These are phyloP conservation scores for Coenobita brevimanus DNA, from an alignment of 1,140 invertebrate species.

Conservation along the genomic window DNA sequence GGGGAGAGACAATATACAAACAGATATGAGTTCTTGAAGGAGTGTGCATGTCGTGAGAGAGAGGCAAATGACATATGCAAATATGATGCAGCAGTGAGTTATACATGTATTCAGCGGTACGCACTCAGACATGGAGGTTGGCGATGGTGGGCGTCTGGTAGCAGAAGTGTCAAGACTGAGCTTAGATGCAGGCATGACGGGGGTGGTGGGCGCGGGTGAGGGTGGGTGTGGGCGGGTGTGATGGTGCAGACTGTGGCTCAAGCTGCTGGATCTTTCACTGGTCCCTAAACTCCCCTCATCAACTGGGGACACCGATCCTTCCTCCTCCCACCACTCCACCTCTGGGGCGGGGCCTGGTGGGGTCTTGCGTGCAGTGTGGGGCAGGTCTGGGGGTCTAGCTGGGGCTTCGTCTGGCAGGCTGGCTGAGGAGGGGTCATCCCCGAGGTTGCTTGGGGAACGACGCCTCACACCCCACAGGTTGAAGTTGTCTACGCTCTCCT, in stretches of 20 bases:
- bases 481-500: slow-evolving; percentile 95
- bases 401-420: too few species aligned
- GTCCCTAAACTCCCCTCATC: slow-evolving; percentile 78
- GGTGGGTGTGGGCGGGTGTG: slow-evolving; percentile 2
- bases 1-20: too few species aligned
- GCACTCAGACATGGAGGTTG: slow-evolving; percentile 65
- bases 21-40: too few species aligned
- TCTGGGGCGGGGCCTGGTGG: slow-evolving; percentile 22
- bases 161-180: slow-evolving; percentile 44
- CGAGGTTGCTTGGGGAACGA: slow-evolving; percentile 87
- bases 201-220: slow-evolving; percentile 10
- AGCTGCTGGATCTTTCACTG: slow-evolving; percentile 42
- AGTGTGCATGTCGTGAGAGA: too few species aligned
- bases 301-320: slow-evolving; percentile 89
- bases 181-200: slow-evolving; percentile 24
- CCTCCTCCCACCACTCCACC: slow-evolving; percentile 93
- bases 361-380: slow-evolving; percentile 40
- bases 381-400: slow-evolving; percentile 49
- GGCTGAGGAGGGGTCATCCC: slow-evolving; percentile 72
- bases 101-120: too few species aligned
- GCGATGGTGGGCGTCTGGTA: slow-evolving; percentile 44
- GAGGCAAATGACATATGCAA: too few species aligned
- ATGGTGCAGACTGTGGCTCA: neutral
- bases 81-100: too few species aligned
- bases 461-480: slow-evolving; percentile 93